Base-by-base conservation (phyloP, 2,888 invertebrate genomes). In the Polymixis lichenea region DNA sequence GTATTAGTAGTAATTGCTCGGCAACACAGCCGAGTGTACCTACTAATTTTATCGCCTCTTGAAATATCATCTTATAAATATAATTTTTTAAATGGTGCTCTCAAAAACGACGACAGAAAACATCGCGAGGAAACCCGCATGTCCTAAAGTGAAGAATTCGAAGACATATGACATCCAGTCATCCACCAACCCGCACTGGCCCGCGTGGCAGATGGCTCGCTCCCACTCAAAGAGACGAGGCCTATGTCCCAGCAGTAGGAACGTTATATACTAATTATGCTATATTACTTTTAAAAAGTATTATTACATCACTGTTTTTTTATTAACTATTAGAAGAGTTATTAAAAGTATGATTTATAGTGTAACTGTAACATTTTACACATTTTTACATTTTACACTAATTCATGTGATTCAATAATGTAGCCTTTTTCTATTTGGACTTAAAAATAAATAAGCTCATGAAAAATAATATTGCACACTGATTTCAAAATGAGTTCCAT, bases 401-500 rank as follows among this genome's bases (percentile, higher is more conserved):
- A 46, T 13, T 11, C 11, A 11, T 46, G 43, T 46, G 43, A 46
- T 46, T 46, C 2, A 46, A 46, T 46, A 46, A 17, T 17, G 5
- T 49, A 17, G 6, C 4, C 17, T 6, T 17, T 5, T 49, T 38
- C 1, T 38, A 3, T 13, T 7, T 38, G 17, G 0, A 19, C 55
- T 32, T 0, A 25, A 38, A 60, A 49, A n/a, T n/a, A n/a, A n/a
- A n/a, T n/a, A n/a, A n/a, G n/a, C n/a, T n/a, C n/a, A n/a, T n/a
- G 13, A 28, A 28, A 72, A 25, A 43, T 38, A n/a, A 43, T 5
- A 61, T 43, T 13, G 19, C 13, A 3, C 15, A 38, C 25, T 56
- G 46, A 72, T 61, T 61, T 25, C n/a, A 49, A 38, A 73, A 55
- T 38, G 46, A 25, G 9, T 53, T 5, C 51, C 28, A 82, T 28